phyloP scores from a whole-genome alignment of 1,140 invertebrate genomes.

The Drosophila funebris region DNA sequence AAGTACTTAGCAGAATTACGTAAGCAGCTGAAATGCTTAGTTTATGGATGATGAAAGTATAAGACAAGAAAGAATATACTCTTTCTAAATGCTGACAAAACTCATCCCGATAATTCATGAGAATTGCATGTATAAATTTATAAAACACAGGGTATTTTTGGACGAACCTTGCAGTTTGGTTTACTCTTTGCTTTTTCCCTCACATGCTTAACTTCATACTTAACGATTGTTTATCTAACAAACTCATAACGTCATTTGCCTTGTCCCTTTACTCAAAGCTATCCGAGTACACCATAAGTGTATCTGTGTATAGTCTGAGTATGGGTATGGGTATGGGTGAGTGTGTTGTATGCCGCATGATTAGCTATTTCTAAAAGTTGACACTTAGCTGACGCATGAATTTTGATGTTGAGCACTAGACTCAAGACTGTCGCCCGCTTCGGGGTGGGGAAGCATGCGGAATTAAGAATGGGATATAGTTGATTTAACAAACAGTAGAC shows the following conservation, averaged over 20 bases:
- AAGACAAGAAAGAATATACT: too few species aligned
- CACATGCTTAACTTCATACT: background rate
- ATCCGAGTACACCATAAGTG: background rate
- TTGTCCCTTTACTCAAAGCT: constrained; percentile 11
- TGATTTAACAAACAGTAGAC: background rate
- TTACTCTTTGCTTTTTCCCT: background rate
- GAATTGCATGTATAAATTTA: too few species aligned
- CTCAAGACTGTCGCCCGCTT: constrained; percentile 12
- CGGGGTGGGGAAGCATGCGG: background rate
- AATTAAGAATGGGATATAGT: background rate
- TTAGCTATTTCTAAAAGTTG: constrained; percentile 76
- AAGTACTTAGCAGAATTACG: background rate
- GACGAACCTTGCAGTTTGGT: background rate
- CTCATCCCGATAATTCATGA: too few species aligned
- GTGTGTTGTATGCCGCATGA: constrained; percentile 43
- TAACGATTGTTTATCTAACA: constrained; percentile 64
- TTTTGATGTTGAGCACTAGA: constrained; percentile 39
- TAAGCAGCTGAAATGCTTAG: too few species aligned
- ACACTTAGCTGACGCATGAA: constrained; percentile 77
- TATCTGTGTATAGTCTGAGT: background rate
- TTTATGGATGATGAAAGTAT: background rate
- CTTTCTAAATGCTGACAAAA: background rate
- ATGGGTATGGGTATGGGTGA: background rate
- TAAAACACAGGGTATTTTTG: background rate
- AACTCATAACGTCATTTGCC: constrained; percentile 68